These are phyloP conservation scores for Spatulosminthurus flaviceps DNA, from an alignment of 2,888 invertebrate species.

Conservation along the genomic window DNA sequence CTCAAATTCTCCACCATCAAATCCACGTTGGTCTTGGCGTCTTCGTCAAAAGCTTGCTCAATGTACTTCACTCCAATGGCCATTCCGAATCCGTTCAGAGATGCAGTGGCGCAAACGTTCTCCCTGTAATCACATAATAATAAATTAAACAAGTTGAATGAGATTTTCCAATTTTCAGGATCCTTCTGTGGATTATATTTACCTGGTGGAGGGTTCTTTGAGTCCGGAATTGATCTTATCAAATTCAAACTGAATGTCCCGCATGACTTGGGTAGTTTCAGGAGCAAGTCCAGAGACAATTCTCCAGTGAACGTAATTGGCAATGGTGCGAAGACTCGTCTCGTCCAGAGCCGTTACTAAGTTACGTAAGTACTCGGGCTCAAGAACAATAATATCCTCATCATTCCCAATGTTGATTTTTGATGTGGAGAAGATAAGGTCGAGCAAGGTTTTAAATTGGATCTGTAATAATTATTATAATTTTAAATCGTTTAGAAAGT, in stretches of 20 bases:
- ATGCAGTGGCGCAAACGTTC: slow-evolving; percentile 51
- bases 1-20: slow-evolving; percentile 81
- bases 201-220: slow-evolving; percentile 48
- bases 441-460: slow-evolving; percentile 34
- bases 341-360: slow-evolving; percentile 45
- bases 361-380: slow-evolving; percentile 50
- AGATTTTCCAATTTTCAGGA: no score
- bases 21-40: slow-evolving; percentile 64
- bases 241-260: slow-evolving; percentile 60
- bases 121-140: slow-evolving; percentile 49
- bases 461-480: no score
- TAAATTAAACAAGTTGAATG: no score
- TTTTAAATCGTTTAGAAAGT: no score
- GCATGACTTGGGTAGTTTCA: slow-evolving; percentile 60
- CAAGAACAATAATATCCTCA: slow-evolving; percentile 53
- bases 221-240: slow-evolving; percentile 57
- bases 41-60: slow-evolving; percentile 52
- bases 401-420: slow-evolving; percentile 47
- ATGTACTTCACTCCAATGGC: slow-evolving; percentile 60
- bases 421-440: slow-evolving; percentile 50
- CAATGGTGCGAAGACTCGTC: slow-evolving; percentile 41
- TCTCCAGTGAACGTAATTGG: slow-evolving; percentile 57
- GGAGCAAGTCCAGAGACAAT: slow-evolving; percentile 53
- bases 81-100: slow-evolving; percentile 57
- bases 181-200: no score